Evolutionary conservation across 2,113 vertebrate genomes (phyloP).

Genomic region (Dicaeum eximium): DNA sequence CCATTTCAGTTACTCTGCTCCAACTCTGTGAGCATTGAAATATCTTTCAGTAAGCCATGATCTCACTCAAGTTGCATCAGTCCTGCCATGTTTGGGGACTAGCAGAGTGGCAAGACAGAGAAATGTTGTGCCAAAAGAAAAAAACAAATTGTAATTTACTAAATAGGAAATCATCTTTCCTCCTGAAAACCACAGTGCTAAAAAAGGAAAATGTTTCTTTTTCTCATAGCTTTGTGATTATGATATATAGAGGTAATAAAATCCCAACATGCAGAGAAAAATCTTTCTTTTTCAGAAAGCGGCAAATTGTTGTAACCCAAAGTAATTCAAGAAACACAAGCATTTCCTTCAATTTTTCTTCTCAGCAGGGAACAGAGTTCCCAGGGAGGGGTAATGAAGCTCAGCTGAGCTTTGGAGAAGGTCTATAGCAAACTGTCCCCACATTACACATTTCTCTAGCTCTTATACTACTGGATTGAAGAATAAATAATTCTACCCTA

Average conservation of each 20-base stretch:
- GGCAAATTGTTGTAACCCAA: constrained; percentile 24
- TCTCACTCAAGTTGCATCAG: not conserved
- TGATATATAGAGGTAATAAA: constrained; percentile 41
- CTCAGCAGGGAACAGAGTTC: constrained; percentile 6
- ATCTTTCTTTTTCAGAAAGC: constrained; percentile 9
- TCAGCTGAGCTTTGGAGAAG: constrained; percentile 19
- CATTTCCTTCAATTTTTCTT: constrained; percentile 43
- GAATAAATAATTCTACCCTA: not conserved
- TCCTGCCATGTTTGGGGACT: not conserved
- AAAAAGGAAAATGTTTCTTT: constrained; percentile 16
- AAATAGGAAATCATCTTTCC: constrained; percentile 28
- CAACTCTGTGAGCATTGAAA: not conserved
- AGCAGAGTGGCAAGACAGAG: not conserved
- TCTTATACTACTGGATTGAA: not conserved
- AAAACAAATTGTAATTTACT: not conserved
- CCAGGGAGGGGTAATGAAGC: not conserved
- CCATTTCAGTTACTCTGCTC: not conserved
- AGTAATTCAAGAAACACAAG: constrained; percentile 43
- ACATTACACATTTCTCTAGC: not conserved
- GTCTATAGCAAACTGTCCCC: not conserved
- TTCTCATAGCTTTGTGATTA: constrained; percentile 27
- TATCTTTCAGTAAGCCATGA: not conserved
- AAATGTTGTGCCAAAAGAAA: not conserved
- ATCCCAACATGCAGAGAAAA: not conserved
- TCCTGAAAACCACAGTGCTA: not conserved